Evolutionary conservation across 2,797 vertebrate species (phyloP).

Genomic region (Hephaestus fuliginosus): DNA sequence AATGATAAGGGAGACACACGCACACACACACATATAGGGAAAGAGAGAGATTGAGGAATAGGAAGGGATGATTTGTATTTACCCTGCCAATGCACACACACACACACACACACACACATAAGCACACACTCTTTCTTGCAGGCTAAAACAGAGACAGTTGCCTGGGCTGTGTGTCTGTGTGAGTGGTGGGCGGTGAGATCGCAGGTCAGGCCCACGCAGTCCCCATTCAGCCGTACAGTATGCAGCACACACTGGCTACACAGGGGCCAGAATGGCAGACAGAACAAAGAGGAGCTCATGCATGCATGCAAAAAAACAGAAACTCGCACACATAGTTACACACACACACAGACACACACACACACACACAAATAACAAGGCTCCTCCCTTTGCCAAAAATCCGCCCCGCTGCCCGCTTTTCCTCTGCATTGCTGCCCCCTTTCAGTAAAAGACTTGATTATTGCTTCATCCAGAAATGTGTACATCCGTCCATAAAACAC

Average conservation of each 20-base stretch:
- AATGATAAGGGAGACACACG: conserved; percentile 63
- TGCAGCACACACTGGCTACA: conserved; percentile 69
- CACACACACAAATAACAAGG: conserved; percentile 3
- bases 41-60: conserved; percentile 28
- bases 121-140: conserved; percentile 50
- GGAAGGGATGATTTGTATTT: conserved; percentile 57
- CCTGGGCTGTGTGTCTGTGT: conserved; percentile 58
- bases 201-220: conserved; percentile 87
- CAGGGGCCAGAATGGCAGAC: conserved; percentile 71
- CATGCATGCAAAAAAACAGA: conserved; percentile 37
- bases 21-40: conserved; percentile 29
- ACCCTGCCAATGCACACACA: conserved; percentile 36
- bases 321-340: conserved; percentile 20
- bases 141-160: conserved; percentile 61
- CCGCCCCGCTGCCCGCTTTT: conserved; percentile 12
- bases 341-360: not conserved
- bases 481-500: not conserved
- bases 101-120: conserved; percentile 16
- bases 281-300: conserved; percentile 67
- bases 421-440: conserved; percentile 53
- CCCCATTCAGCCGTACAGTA: conserved; percentile 81
- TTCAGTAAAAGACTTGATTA: conserved; percentile 49
- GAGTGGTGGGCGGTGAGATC: conserved; percentile 82
- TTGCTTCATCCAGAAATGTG: conserved; percentile 26
- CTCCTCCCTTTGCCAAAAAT: conserved; percentile 28